These are phyloP conservation scores for Molorchus minor DNA, from an alignment of 2,888 invertebrate species.

Conservation along the genomic window DNA sequence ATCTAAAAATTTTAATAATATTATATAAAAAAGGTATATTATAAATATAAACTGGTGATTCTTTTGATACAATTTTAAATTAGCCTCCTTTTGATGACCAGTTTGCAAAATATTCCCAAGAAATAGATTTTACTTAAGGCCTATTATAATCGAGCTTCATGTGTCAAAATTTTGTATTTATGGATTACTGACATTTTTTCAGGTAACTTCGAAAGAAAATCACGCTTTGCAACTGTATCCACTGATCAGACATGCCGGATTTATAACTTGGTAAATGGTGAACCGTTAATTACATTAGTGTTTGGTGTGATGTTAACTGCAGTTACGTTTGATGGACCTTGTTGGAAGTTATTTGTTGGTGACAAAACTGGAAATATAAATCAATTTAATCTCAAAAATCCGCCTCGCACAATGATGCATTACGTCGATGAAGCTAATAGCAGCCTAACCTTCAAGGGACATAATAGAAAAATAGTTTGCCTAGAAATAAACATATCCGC, in stretches of 20 bases:
- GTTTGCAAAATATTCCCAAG: too few relatives aligned
- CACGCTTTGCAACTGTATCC: slow-evolving; percentile 80
- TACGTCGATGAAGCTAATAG: slow-evolving; percentile 65
- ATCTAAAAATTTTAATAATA: too few relatives aligned
- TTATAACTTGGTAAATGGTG: slow-evolving; percentile 77
- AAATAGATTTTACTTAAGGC: too few relatives aligned
- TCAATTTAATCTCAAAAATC: slow-evolving; percentile 72
- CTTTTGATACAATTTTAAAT: too few relatives aligned
- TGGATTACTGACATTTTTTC: slow-evolving; percentile 29
- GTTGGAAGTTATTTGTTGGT: slow-evolving; percentile 80
- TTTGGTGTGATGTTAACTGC: slow-evolving; percentile 77
- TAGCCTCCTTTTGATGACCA: too few relatives aligned
- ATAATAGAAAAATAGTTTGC: slow-evolving; percentile 74
- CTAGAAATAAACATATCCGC: slow-evolving; percentile 77
- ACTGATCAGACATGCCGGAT: slow-evolving; percentile 84
- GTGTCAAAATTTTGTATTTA: too few relatives aligned
- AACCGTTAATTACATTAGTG: slow-evolving; percentile 75
- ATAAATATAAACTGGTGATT: too few relatives aligned
- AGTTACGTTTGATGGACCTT: slow-evolving; percentile 74
- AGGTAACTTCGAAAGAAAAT: slow-evolving; percentile 67
- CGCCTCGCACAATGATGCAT: slow-evolving; percentile 73
- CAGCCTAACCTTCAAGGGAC: slow-evolving; percentile 69
- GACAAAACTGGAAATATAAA: slow-evolving; percentile 75
- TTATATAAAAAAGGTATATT: too few relatives aligned
- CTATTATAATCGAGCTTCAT: too few relatives aligned